Conservation (phyloP, 2,113 vertebrate genomes). For the Sphaerodactylus townsendi region DNA sequence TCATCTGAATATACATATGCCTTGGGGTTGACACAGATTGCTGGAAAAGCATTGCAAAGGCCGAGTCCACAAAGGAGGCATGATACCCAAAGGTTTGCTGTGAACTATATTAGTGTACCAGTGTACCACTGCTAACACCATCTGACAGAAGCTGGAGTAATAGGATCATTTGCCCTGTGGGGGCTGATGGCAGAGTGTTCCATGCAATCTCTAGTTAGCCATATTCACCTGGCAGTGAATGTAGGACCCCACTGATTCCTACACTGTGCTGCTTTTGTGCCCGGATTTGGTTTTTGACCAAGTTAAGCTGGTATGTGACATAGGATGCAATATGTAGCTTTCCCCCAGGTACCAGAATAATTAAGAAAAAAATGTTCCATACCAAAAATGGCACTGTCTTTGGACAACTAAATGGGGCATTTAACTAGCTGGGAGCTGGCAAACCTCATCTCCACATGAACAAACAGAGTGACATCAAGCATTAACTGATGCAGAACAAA, state of each 20-base stretch:
- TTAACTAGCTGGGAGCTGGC: not conserved
- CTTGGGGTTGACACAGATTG: not conserved
- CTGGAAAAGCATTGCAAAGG: constrained; percentile 1
- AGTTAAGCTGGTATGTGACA: rapidly evolving
- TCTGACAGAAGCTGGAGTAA: constrained; percentile 41
- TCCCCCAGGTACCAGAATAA: not conserved
- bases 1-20: not conserved
- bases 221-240: not conserved
- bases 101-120: not conserved
- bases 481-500: constrained; percentile 28
- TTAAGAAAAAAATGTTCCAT: constrained; percentile 10
- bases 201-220: constrained; percentile 1
- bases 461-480: not conserved
- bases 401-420: not conserved
- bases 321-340: not conserved
- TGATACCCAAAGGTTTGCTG: not conserved
- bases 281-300: not conserved
- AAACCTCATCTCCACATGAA: constrained; percentile 19
- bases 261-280: not conserved
- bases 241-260: rapidly evolving
- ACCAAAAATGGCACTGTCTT: not conserved
- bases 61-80: not conserved
- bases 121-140: not conserved
- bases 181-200: not conserved
- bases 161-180: not conserved